Evolutionary conservation across 2,888 invertebrate species (phyloP), one percentile per base, ranked within the genome.

Genomic region (Hydraecia micacea): DNA sequence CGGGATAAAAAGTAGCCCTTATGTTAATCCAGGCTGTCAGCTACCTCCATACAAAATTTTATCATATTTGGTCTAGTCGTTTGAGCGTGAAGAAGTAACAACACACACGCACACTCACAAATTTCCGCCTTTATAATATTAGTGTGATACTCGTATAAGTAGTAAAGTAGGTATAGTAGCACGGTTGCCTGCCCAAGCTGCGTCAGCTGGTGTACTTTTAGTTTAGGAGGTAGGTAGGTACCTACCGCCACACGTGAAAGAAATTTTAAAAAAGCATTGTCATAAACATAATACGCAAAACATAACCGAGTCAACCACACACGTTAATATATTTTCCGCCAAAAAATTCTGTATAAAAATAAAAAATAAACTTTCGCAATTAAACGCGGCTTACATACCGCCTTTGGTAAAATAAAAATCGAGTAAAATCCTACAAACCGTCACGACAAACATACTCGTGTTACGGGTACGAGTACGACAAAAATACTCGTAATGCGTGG

Each of bases 311-410:
- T 52, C 68, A 80, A 72, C 69, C n/a, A 75, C 71, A 15, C 66
- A 66, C 8, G 49, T 63, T 70, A 39, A 75, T 68, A 79, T 36
- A 69, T 52, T 75, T 78, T 42, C 1, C 9, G 2, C 42, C 72
- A 7, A 79, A 79, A 79, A 68, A 62, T 72, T 42, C 58, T 2
- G 32, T 68, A 68, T 74, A 52, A 73, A 76, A 83, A 83, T 75
- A 49, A 82, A 84, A 86, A 86, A 81, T 32, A 60, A 86, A 86
- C 74, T 77, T 69, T 75, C 58, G 78, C 73, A 87, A 87, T 88
- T 88, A 87, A 87, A 86, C 63, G 32, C 75, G 67, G 84, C 81
- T 81, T 84, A 85, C 32, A 76, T 69, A 52, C 79, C 65, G 80
- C 78, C 79, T 77, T 83, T 77, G 77, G 68, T 79, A 46, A 79